Base-by-base conservation (phyloP, 1,140 invertebrate genomes). In the Probaryconus sp. region DNA sequence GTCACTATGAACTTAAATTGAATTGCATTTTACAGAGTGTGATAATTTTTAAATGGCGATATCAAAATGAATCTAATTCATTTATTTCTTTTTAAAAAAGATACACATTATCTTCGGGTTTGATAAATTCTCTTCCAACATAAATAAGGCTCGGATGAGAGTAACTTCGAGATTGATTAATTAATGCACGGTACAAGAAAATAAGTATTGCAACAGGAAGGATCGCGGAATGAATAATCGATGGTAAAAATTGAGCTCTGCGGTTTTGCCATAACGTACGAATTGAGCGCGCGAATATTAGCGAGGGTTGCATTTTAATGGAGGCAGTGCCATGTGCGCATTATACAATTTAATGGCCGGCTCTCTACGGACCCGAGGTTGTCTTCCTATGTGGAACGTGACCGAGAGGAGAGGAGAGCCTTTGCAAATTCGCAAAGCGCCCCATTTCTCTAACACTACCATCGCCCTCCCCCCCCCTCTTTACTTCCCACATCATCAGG, bases 261-360 rank as follows among this genome's bases (percentile, higher is more conserved):
- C 10, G 45, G 4, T 35, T 11, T 10, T 7, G 13, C 11, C 38
- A 18, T 42, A 9, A 37, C 24, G 14, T 40, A 48, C 26, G 40
- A 47, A 67, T 53, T 10, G 20, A 56, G 58, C 28, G 10, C 35
- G 31, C 10, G 20, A 45, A 48, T 6, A 20, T 42, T 42, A 14
- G 28, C 33, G 14, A 72, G 63, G 63, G 70, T 30, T 61, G 61
- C 63, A 74, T 74, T 55, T 21, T 50, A 68, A 74, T 68, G 55
- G 40, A 31, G 13, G 26, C 63, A 61, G 42, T 48, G 70, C 42
- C 63, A 67, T 74, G 43, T 63, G 70, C 56, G 70, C 42, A 28
- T 50, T 73, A 26, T 51, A 11, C 48, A 33, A 63, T 67, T 73
- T 67, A 73, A 61, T 67, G 48, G 70, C 33, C 14, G 17, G 13